These are phyloP conservation scores for Cichlasoma orientale DNA, from an alignment of 2,797 vertebrate genomes.

Conservation along the genomic window DNA sequence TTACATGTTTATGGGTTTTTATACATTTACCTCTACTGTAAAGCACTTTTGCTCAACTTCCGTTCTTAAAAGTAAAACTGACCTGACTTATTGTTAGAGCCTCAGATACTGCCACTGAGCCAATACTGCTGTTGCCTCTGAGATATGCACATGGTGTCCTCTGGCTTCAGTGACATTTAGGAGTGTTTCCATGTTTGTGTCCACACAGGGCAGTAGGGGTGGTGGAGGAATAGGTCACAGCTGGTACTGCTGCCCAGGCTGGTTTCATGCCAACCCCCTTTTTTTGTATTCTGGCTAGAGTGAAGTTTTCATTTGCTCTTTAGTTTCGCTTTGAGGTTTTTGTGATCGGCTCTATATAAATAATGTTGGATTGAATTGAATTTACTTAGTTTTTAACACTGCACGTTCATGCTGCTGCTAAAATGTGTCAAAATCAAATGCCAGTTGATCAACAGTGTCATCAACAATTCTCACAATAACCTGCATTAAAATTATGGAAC, in stretches of 20 bases:
- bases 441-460: neutral
- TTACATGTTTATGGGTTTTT: too few species aligned
- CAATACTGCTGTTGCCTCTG: neutral
- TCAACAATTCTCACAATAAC: neutral
- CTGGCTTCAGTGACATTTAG: neutral
- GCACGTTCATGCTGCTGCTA: neutral
- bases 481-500: rapidly evolving
- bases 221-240: neutral
- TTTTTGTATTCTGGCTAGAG: neutral
- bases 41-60: neutral
- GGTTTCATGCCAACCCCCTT: neutral
- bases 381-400: neutral
- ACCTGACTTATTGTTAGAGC: neutral
- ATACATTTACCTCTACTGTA: neutral
- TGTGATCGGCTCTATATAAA: too few species aligned
- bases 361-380: too few species aligned
- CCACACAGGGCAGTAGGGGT: neutral
- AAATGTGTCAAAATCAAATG: neutral
- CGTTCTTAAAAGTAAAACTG: neutral
- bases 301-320: neutral
- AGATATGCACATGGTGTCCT: neutral
- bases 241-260: neutral
- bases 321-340: neutral
- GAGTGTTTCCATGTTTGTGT: neutral
- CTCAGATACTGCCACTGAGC: neutral